Evolutionary conservation across 2,888 invertebrate genomes (phyloP).

Genomic region (Apodemia hepburni): DNA sequence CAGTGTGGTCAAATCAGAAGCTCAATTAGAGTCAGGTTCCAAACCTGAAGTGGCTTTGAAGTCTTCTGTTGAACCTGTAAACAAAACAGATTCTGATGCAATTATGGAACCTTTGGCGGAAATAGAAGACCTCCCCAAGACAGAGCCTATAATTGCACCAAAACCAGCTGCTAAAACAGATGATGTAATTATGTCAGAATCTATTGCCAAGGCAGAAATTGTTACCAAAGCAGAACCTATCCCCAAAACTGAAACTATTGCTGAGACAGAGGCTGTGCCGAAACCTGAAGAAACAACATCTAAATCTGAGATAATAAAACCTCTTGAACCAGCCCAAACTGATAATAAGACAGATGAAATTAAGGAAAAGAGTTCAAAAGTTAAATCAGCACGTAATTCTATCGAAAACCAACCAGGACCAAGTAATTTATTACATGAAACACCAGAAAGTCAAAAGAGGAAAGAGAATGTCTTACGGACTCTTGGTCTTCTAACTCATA

Average conservation of each 20-base stretch:
- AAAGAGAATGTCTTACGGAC: slow-evolving; percentile 88
- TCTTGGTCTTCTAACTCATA: slow-evolving; percentile 86
- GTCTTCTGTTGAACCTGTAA: slow-evolving; percentile 1
- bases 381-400: slow-evolving; percentile 54
- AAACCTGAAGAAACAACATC: slow-evolving; percentile 15
- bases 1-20: slow-evolving; percentile 15
- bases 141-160: background rate
- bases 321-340: slow-evolving; percentile 22
- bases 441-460: slow-evolving; percentile 82
- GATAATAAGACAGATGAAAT: slow-evolving; percentile 33
- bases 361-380: slow-evolving; percentile 37
- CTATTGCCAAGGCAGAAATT: slow-evolving; percentile 4
- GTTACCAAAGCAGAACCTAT: slow-evolving; percentile 8
- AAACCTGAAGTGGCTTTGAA: background rate
- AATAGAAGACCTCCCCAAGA: background rate
- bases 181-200: background rate
- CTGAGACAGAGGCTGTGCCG: slow-evolving; percentile 9
- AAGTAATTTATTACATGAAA: slow-evolving; percentile 62
- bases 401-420: slow-evolving; percentile 57
- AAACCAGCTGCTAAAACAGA: slow-evolving; percentile 16
- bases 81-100: slow-evolving; percentile 1
- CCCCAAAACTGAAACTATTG: background rate
- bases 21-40: background rate
- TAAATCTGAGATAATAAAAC: slow-evolving; percentile 16
- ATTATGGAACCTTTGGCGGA: slow-evolving; percentile 4